Conservation (phyloP, 2,888 invertebrate species). For the Lasius platythorax region DNA sequence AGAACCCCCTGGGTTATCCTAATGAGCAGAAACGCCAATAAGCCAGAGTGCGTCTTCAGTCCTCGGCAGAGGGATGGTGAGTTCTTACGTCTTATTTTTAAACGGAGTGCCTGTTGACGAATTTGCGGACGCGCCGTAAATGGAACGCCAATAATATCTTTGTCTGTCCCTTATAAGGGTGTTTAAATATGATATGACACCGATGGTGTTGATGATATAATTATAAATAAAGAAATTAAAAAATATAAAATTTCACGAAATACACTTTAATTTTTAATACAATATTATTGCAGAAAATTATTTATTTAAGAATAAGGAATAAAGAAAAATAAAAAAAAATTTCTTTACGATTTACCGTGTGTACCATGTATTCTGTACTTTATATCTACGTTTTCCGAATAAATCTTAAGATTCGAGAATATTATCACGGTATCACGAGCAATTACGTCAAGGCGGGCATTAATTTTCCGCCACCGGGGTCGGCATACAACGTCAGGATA, state of each 20-base stretch:
- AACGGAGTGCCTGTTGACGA: slow-evolving; percentile 78
- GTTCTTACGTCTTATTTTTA: slow-evolving; percentile 79
- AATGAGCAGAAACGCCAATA: slow-evolving; percentile 80
- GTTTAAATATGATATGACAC: slow-evolving; percentile 23
- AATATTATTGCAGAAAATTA: background rate
- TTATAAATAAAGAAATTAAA: background rate
- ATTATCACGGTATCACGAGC: slow-evolving; percentile 23
- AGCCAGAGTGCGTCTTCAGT: slow-evolving; percentile 60
- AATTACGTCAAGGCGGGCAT: slow-evolving; percentile 27
- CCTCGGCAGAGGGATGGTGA: slow-evolving; percentile 25
- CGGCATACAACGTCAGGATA: background rate
- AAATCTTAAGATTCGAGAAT: slow-evolving; percentile 12
- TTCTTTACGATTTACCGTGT: background rate
- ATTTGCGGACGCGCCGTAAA: slow-evolving; percentile 76
- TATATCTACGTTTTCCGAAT: background rate
- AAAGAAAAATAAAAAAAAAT: background rate
- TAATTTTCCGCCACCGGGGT: slow-evolving; percentile 33
- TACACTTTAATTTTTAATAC: background rate
- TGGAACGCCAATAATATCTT: slow-evolving; percentile 56
- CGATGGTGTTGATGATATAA: background rate
- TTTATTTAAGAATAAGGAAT: background rate
- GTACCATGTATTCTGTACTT: background rate
- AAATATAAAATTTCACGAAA: background rate
- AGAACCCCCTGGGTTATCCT: slow-evolving; percentile 78
- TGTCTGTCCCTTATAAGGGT: background rate